phyloP scores from a whole-genome alignment of 2,113 vertebrate genomes.

The Aegotheles bennettii region DNA sequence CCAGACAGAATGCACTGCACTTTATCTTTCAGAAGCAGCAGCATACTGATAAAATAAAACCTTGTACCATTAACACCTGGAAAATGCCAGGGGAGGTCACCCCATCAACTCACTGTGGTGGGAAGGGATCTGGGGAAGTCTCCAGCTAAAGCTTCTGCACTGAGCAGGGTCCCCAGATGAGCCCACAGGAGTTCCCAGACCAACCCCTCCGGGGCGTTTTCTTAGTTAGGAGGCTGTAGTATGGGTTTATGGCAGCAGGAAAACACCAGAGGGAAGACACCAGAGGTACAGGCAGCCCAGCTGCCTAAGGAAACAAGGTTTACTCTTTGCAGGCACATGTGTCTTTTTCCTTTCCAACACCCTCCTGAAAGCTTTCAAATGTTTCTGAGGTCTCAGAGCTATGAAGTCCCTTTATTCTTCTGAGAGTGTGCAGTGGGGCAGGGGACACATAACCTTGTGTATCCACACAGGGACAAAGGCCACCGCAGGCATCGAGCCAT shows the following conservation, averaged over 20 bases:
- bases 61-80: not conserved
- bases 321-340: not conserved
- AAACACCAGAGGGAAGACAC: not conserved
- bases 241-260: not conserved
- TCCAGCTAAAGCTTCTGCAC: not conserved
- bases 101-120: not conserved
- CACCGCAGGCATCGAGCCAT: not conserved
- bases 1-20: not conserved
- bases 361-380: not conserved
- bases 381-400: not conserved
- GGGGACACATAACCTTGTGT: not conserved
- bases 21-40: not conserved
- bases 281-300: rapidly evolving
- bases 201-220: not conserved
- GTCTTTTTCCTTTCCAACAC: not conserved
- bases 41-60: not conserved
- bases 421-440: not conserved
- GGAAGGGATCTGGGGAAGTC: not conserved
- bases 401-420: not conserved
- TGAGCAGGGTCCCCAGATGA: not conserved
- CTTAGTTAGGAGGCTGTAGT: not conserved
- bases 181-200: not conserved
- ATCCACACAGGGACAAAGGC: not conserved
- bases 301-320: not conserved
- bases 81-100: not conserved